Evolutionary conservation across 2,113 vertebrate species (phyloP).

Genomic region (Chloebia gouldiae): DNA sequence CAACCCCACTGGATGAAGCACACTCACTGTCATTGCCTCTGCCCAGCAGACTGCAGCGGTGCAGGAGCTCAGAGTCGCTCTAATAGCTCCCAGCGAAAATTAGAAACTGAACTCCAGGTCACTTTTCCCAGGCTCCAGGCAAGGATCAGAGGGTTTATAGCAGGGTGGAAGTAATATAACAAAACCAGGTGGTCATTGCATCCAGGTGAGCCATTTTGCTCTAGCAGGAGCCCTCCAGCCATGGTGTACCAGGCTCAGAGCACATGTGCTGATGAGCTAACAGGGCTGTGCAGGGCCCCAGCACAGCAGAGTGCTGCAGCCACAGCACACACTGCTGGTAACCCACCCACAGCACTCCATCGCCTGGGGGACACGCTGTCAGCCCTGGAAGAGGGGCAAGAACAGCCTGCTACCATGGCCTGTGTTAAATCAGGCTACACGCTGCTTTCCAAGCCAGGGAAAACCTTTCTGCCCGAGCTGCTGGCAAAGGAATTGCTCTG

Average conservation of each 20-base stretch:
- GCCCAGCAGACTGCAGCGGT: rapidly evolving
- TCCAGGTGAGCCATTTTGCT: not conserved
- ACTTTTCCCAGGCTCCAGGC: not conserved
- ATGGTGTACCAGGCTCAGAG: rapidly evolving
- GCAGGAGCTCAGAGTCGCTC: not conserved
- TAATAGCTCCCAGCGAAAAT: not conserved
- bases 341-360: rapidly evolving
- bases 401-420: not conserved
- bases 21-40: not conserved
- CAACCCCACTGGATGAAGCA: rapidly evolving
- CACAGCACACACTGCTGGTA: not conserved
- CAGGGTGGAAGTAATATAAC: rapidly evolving
- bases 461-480: not conserved
- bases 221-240: not conserved
- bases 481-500: not conserved
- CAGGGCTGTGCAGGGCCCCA: rapidly evolving
- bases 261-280: rapidly evolving
- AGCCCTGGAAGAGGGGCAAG: not conserved
- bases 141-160: not conserved
- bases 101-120: not conserved
- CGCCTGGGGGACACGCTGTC: rapidly evolving
- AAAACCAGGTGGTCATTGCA: not conserved
- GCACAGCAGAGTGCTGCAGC: not conserved
- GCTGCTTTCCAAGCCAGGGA: not conserved
- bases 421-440: not conserved